Conservation (phyloP, 2,888 invertebrate genomes). For the Cephus runcator region DNA sequence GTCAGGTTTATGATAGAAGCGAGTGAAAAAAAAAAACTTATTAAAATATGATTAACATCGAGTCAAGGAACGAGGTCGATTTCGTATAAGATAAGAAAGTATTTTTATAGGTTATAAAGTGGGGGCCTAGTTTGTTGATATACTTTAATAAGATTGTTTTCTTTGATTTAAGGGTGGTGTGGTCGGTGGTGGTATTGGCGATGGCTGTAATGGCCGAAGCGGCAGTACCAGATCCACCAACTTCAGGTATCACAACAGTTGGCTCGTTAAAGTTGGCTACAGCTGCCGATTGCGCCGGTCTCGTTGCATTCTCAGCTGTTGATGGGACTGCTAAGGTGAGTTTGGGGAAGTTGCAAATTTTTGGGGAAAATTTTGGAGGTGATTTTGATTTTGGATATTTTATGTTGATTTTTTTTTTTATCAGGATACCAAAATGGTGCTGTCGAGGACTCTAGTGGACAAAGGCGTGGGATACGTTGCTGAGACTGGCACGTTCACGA, state of each 20-base stretch:
- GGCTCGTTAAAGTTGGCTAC: conserved; percentile 63
- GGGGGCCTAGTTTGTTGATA: not conserved
- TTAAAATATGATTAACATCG: not conserved
- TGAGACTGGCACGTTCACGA: conserved; percentile 65
- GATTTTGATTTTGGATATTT: not conserved
- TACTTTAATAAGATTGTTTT: not conserved
- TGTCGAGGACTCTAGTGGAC: conserved; percentile 59
- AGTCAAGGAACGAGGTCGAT: not conserved
- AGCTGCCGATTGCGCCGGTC: conserved; percentile 63
- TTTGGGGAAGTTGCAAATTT: not conserved
- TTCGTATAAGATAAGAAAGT: not conserved
- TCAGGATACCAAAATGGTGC: conserved; percentile 44
- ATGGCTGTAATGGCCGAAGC: conserved; percentile 44
- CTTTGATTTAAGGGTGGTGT: conserved; percentile 51
- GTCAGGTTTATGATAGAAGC: not conserved
- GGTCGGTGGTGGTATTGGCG: conserved; percentile 53
- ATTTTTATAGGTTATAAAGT: no score
- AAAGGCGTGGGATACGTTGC: conserved; percentile 65
- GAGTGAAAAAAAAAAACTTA: not conserved
- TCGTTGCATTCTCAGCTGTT: conserved; percentile 63
- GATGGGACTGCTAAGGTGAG: conserved; percentile 47
- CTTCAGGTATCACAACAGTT: conserved; percentile 56
- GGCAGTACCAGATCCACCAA: conserved; percentile 52
- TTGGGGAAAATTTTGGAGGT: not conserved
- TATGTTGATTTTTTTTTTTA: not conserved